Percentiles rank a stretch among this genome's conserved stretches.
These are phyloP conservation scores for Papilio dardanus DNA, from an alignment of 1,140 invertebrate species.

Conservation along the genomic window DNA sequence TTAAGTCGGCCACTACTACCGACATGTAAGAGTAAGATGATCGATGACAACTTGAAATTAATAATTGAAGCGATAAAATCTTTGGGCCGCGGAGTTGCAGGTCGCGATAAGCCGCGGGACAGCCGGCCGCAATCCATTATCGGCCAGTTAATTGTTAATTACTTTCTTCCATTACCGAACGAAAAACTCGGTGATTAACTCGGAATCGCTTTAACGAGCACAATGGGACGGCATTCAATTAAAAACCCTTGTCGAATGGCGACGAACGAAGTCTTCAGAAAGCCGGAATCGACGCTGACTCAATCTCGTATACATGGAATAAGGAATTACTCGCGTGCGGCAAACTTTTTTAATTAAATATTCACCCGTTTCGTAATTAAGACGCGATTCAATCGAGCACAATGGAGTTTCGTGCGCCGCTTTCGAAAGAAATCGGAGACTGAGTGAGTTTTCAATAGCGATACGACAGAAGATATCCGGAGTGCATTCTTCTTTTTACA, in stretches of 20 bases:
- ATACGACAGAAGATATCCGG: constrained; percentile 22
- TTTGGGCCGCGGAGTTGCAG: constrained; percentile 59
- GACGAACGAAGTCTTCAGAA: constrained; percentile 72
- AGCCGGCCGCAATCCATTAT: constrained; percentile 79
- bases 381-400: constrained; percentile 73
- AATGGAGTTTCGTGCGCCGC: constrained; percentile 64
- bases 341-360: constrained; percentile 81
- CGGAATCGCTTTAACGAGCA: constrained; percentile 79
- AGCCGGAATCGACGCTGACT: constrained; percentile 74
- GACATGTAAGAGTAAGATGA: constrained; percentile 45
- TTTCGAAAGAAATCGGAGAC: constrained; percentile 67
- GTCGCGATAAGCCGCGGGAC: constrained; percentile 71
- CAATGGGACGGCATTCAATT: constrained; percentile 79
- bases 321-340: constrained; percentile 79
- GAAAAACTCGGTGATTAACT: constrained; percentile 80
- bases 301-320: constrained; percentile 80
- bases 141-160: constrained; percentile 80
- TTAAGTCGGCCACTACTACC: neutral
- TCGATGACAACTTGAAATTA: constrained; percentile 61
- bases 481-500: constrained; percentile 11
- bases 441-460: constrained; percentile 40
- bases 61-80: constrained; percentile 66
- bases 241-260: constrained; percentile 78
- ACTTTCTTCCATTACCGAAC: constrained; percentile 80
- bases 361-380: constrained; percentile 81